A percentile compares a stretch with the other conserved stretches of the same genome.
Evolutionary conservation across 1,140 invertebrate genomes (phyloP).

Genomic region (Alviniconcha marisindica): DNA sequence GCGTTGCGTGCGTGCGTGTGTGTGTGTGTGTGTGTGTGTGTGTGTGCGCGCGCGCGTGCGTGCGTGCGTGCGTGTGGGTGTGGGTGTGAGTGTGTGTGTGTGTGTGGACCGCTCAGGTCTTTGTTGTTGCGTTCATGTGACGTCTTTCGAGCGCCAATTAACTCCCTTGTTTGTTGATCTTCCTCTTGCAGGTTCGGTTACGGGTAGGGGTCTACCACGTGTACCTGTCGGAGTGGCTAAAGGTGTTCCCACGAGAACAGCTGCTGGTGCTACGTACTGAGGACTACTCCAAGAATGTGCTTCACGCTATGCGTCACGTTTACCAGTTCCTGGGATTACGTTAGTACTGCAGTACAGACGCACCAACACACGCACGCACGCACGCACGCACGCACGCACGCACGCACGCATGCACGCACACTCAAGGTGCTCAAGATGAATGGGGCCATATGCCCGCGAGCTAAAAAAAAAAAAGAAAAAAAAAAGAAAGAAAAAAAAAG

Average conservation of each 20-base stretch:
- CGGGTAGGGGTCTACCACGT: conserved; percentile 61
- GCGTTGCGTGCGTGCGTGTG: too few species aligned
- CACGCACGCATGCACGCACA: not conserved
- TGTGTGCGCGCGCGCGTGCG: too few species aligned
- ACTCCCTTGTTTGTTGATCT: not conserved
- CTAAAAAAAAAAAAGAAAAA: not conserved
- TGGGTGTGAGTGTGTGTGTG: too few species aligned
- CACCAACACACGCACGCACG: not conserved
- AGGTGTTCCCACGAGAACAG: conserved; percentile 58
- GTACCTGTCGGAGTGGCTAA: conserved; percentile 63
- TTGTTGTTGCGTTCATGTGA: too few species aligned
- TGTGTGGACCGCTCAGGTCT: too few species aligned
- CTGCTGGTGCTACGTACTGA: conserved; percentile 84
- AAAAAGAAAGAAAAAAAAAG: not conserved
- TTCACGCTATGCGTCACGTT: conserved; percentile 85
- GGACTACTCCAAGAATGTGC: conserved; percentile 89
- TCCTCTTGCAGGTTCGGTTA: conserved; percentile 57
- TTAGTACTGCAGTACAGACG: conserved; percentile 55
- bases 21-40: too few species aligned
- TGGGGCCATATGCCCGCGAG: not conserved
- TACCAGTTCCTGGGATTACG: conserved; percentile 79
- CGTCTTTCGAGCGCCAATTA: too few species aligned
- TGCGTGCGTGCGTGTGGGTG: too few species aligned
- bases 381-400: conserved; percentile 2
- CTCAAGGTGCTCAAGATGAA: not conserved